Conservation (phyloP, 2,113 vertebrate genomes). For the Polypterus senegalus region DNA sequence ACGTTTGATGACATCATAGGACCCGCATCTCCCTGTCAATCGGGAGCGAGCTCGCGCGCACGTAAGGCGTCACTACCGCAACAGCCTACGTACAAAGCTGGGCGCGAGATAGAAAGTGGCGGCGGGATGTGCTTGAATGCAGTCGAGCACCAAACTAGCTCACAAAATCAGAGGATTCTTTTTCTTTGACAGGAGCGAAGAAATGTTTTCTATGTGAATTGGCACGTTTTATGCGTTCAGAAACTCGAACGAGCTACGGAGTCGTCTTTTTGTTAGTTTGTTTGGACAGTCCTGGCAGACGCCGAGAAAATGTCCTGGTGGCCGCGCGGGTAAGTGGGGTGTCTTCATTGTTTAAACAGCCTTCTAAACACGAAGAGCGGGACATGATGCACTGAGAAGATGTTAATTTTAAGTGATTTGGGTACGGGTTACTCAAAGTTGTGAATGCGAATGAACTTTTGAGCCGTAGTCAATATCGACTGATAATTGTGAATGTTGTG, state of each 20-base stretch:
- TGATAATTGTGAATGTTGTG: too few relatives aligned
- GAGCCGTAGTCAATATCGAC: too few relatives aligned
- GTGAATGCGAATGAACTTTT: too few relatives aligned
- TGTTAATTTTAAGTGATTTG: too few relatives aligned
- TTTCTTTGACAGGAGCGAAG: too few relatives aligned
- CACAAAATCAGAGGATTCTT: too few relatives aligned
- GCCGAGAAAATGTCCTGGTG: constrained; percentile 49
- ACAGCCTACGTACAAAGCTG: constrained; percentile 24
- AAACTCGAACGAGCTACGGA: constrained; percentile 1
- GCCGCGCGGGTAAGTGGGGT: constrained; percentile 47
- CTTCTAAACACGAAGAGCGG: too few relatives aligned
- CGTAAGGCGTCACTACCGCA: constrained; percentile 36
- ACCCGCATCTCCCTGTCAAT: background rate
- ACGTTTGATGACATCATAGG: background rate
- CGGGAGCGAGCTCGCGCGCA: constrained; percentile 7
- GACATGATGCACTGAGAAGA: too few relatives aligned
- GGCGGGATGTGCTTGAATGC: too few relatives aligned
- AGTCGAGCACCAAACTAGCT: too few relatives aligned
- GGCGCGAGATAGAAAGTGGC: constrained; percentile 51
- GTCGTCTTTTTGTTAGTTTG: constrained; percentile 1
- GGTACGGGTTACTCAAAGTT: too few relatives aligned
- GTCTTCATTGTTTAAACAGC: background rate
- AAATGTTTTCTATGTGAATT: too few relatives aligned
- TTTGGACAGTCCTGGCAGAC: constrained; percentile 13
- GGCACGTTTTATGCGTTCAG: background rate